Base-by-base conservation (phyloP, 2,888 invertebrate species). In the Slavum lentiscoides region DNA sequence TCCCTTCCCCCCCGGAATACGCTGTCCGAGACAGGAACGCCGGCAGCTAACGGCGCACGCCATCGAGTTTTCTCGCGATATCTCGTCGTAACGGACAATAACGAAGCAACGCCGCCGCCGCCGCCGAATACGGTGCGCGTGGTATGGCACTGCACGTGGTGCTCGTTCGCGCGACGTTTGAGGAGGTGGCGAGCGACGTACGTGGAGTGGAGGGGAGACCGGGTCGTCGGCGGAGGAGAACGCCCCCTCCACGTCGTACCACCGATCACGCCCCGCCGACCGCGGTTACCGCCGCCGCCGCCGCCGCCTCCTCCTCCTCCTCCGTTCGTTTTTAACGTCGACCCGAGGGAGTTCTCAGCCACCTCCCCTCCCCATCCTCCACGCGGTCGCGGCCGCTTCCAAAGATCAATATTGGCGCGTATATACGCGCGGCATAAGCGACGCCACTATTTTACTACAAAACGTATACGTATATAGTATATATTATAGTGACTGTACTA, bases 381-480 rank as follows among this genome's bases (percentile, higher is more conserved):
- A 55, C 58, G 30, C 30, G 30, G 4, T 30, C 1, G 30, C 30
- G 30, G 23, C 66, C 75, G 17, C 61, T 69, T 77, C 76, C 76
- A 23, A 67, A 77, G 76, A 69, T 77, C 76, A 77, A 77, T 77
- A 77, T 69, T 77, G 69, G 69, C n/a, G 61, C 61, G 2, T 43
- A 43, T 43, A 43, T 43, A 43, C 30, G 4, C 1, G 30, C 43
- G 43, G 43, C 43, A 6, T 43, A 55, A 23, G 37, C 21, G 21
- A 55, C 53, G 43, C 64, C 64, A 30, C 30, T 49, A 73, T 30
- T 30, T 17, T 37, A 13, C 72, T 72, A 72, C 55, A 21, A 43
- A 21, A n/a, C 19, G 17, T 43, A 17, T 61, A 73, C 61, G 23
- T 49, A 49, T 49, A 49, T 49, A 23, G 43, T 61, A 23, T 67